phyloP scores from a whole-genome alignment of 1,140 invertebrate genomes.

The Leucophenga varia region DNA sequence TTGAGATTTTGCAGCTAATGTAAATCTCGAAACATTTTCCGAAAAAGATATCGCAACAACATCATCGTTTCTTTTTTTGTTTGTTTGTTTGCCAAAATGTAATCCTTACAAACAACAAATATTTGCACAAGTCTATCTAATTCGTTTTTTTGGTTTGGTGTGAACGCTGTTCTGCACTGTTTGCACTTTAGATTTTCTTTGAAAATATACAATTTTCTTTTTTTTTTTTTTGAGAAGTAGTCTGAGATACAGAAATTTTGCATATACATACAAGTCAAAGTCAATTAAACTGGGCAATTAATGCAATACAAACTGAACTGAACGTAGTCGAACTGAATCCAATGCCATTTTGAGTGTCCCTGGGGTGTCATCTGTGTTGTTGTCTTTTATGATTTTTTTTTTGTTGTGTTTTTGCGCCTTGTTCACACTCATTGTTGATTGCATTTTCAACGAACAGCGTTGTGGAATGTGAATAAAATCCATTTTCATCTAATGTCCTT shows the following conservation, averaged over 20 bases:
- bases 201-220: too few species aligned
- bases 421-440: constrained; percentile 44
- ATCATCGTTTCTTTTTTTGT: constrained; percentile 6
- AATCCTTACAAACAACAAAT: constrained; percentile 50
- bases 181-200: too few species aligned
- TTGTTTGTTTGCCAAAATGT: constrained; percentile 47
- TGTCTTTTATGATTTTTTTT: constrained; percentile 18
- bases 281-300: constrained; percentile 50
- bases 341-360: constrained; percentile 17
- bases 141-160: too few species aligned
- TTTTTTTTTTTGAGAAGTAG: too few species aligned
- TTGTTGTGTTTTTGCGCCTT: constrained; percentile 12
- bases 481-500: constrained; percentile 49
- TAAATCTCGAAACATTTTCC: too few species aligned
- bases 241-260: too few species aligned
- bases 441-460: constrained; percentile 36
- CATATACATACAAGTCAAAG: too few species aligned
- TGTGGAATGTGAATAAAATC: constrained; percentile 14
- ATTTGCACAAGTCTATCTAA: too few species aligned
- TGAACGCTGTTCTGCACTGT: too few species aligned
- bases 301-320: too few species aligned
- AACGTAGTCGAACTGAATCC: background rate
- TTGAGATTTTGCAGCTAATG: background rate
- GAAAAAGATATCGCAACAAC: background rate
- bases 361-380: constrained; percentile 49